Base-by-base conservation (phyloP, 2,113 vertebrate species). In the Eolophus roseicapilla region DNA sequence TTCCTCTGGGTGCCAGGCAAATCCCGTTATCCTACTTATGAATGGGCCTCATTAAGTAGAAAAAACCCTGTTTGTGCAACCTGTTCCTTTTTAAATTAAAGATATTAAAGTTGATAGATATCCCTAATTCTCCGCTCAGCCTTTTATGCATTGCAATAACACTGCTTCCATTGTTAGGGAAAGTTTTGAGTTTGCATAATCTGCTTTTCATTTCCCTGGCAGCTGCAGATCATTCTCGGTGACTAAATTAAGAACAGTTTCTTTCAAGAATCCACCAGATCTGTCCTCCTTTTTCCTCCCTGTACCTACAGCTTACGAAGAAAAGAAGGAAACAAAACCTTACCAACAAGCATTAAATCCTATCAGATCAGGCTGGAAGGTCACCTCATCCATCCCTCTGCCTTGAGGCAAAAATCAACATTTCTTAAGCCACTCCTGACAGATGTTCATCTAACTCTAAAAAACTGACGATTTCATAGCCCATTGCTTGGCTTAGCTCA, bases 1-100 rank as follows among this genome's bases (percentile, higher is more conserved):
- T 95, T 95, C 95, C 95, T 96, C 82, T 90, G 96, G 96, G 94
- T 94, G 94, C 95, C 82, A 80, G 57, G 80, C 89, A 89, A 89
- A 89, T 89, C 74, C 92, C 68, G 88, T 70, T 87, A 80, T 15
- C 88, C 93, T 79, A 60, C 37, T 93, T 95, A 82, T 86, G 87
- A 97, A 96, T 93, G 79, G 75, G 65, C 19, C 43, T 71, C 79
- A 80, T 92, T 95, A 95, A 76, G 44, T 6, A 57, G 59, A 35
- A 82, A 69, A 92, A 89, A 93, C 86, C 65, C 17, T 69, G 59
- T 86, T 94, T 70, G 74, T 69, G 39, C 68, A 83, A 57, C 75
- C 65, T 81, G 91, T 94, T 93, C 90, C 74, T 64, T 91, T 91
- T 86, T 52, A 91, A 69, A 82, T 92, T 81, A 92, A 31, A 69